A percentile compares a stretch with the other conserved stretches of the same genome.
Evolutionary conservation across 2,113 vertebrate genomes (phyloP).

Genomic region (Mormoops blainvillei): DNA sequence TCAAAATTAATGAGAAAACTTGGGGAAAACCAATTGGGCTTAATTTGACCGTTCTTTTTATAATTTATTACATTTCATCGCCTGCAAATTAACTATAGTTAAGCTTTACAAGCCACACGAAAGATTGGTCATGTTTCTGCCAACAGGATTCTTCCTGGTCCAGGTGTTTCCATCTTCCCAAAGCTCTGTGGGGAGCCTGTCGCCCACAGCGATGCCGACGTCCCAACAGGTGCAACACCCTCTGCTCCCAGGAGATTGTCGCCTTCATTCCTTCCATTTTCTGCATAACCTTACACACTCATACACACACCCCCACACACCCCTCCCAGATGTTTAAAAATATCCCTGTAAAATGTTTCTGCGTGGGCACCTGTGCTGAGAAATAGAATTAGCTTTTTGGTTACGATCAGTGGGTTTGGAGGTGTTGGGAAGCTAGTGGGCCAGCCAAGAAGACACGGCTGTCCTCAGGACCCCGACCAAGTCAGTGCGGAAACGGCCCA

Average conservation of each 20-base stretch:
- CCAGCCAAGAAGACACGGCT: not conserved
- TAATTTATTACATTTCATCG: not conserved
- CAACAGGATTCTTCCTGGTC: not conserved
- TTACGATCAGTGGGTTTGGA: not conserved
- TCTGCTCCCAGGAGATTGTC: not conserved
- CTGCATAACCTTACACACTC: not conserved
- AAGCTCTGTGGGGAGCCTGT: not conserved
- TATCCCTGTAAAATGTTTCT: not conserved
- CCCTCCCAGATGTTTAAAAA: not conserved
- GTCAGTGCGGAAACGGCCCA: not conserved
- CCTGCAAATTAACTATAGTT: not conserved
- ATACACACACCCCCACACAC: not conserved
- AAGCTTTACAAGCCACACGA: not conserved
- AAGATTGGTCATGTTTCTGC: not conserved
- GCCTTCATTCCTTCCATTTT: not conserved
- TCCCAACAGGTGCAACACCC: not conserved
- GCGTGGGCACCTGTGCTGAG: not conserved
- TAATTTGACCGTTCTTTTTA: not conserved
- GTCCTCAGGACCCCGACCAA: not conserved
- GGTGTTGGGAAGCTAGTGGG: not conserved
- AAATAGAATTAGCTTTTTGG: not conserved
- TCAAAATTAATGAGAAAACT: constrained; percentile 34
- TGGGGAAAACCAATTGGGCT: not conserved
- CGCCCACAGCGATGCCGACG: not conserved
- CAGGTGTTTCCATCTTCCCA: not conserved